Percentiles rank a stretch among this genome's conserved stretches.
Conservation (phyloP, 2,113 vertebrate genomes). For the Myotis lucifugus region DNA sequence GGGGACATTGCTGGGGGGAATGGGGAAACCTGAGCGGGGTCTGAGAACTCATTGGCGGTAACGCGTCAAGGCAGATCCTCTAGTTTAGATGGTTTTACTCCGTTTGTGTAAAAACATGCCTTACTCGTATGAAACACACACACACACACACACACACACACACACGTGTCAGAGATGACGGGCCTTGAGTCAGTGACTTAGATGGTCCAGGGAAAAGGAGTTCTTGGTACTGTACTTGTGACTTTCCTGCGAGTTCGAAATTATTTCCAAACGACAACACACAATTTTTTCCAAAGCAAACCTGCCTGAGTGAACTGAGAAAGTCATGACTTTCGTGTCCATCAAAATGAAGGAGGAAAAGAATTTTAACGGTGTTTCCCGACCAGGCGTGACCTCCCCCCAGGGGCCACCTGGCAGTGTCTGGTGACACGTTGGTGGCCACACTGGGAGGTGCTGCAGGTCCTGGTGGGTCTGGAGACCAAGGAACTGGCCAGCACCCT, state of each 20-base stretch:
- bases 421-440: not conserved
- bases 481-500: not conserved
- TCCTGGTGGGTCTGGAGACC: not conserved
- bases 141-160: not conserved
- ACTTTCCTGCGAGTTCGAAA: not conserved
- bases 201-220: not conserved
- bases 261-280: not conserved
- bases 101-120: rapidly evolving
- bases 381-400: not conserved
- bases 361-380: not conserved
- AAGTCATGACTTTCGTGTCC: not conserved
- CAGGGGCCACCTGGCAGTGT: too few species aligned
- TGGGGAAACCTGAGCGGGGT: not conserved
- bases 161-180: not conserved
- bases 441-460: not conserved
- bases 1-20: rapidly evolving
- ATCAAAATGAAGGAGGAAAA: not conserved
- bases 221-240: not conserved
- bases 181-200: not conserved
- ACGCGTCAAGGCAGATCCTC: rapidly evolving
- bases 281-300: not conserved
- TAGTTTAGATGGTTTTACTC: not conserved
- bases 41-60: not conserved
- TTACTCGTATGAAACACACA: not conserved
- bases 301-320: not conserved